These are phyloP conservation scores for Brachymystax lenok DNA, from an alignment of 2,797 vertebrate genomes.

Conservation along the genomic window DNA sequence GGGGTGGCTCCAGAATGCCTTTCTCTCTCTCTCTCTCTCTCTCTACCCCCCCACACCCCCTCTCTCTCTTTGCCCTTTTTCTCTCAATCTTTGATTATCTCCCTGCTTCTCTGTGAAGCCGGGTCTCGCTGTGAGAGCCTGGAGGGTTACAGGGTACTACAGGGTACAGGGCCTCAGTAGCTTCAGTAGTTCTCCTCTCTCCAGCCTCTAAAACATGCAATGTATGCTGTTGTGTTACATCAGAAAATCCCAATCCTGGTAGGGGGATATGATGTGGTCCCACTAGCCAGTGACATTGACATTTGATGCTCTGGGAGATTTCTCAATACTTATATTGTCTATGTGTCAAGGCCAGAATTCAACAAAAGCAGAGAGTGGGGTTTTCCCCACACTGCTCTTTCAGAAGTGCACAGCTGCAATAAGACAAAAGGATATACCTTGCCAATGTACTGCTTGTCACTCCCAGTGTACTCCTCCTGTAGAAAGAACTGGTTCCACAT, in stretches of 20 bases:
- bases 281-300: too few species aligned
- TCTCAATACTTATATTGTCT: not conserved
- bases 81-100: not conserved
- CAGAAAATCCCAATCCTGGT: not conserved
- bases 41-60: not conserved
- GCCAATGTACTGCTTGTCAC: constrained; percentile 92
- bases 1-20: not conserved
- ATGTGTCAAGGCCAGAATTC: not conserved
- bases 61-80: not conserved
- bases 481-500: constrained; percentile 99
- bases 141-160: not conserved
- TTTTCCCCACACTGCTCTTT: not conserved
- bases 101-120: not conserved
- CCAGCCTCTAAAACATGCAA: not conserved
- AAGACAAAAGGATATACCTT: constrained; percentile 77
- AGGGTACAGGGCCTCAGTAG: not conserved
- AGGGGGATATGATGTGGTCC: not conserved
- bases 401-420: not conserved
- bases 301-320: not conserved
- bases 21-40: not conserved
- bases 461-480: constrained; percentile 92
- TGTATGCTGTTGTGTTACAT: not conserved
- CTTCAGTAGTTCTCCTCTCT: not conserved
- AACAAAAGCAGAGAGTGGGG: not conserved
- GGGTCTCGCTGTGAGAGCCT: not conserved